A percentile compares a stretch with the other conserved stretches of the same genome.
Evolutionary conservation across 2,888 invertebrate genomes (phyloP).

Genomic region (Parnassius orleans): DNA sequence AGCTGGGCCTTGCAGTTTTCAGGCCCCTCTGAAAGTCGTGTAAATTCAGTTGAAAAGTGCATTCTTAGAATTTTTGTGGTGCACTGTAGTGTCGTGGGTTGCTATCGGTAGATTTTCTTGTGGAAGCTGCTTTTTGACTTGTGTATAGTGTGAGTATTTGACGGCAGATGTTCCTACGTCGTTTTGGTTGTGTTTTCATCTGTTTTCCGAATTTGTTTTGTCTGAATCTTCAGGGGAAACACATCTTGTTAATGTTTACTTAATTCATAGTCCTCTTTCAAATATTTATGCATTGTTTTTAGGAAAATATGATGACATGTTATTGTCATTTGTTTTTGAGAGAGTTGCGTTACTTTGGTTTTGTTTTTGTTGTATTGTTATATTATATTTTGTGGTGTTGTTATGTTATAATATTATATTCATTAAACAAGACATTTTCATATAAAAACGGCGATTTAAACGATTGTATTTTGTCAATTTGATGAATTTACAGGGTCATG

Average conservation of each 20-base stretch:
- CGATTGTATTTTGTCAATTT: conserved; percentile 34
- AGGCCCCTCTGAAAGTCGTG: conserved; percentile 68
- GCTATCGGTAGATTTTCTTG: conserved; percentile 42
- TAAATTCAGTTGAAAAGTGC: conserved; percentile 49
- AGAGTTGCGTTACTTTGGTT: neutral
- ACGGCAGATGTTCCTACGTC: neutral
- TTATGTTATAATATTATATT: too few species aligned
- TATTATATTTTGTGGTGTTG: too few species aligned
- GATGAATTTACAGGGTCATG: conserved; percentile 47
- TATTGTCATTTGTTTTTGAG: neutral
- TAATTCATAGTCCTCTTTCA: neutral
- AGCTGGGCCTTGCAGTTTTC: conserved; percentile 68
- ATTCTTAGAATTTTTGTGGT: conserved; percentile 36
- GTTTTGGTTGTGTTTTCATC: conserved; percentile 11
- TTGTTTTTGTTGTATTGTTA: neutral
- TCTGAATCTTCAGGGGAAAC: neutral
- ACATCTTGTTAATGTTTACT: neutral
- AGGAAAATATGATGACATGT: neutral
- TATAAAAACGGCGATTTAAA: neutral
- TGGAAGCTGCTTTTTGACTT: conserved; percentile 37
- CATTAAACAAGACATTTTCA: neutral
- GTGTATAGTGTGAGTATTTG: conserved; percentile 59
- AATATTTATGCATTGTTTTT: neutral
- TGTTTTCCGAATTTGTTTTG: neutral
- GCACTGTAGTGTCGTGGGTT: conserved; percentile 46